phyloP scores from a whole-genome alignment of 2,797 vertebrate genomes.

The Poliocrania exsul region DNA sequence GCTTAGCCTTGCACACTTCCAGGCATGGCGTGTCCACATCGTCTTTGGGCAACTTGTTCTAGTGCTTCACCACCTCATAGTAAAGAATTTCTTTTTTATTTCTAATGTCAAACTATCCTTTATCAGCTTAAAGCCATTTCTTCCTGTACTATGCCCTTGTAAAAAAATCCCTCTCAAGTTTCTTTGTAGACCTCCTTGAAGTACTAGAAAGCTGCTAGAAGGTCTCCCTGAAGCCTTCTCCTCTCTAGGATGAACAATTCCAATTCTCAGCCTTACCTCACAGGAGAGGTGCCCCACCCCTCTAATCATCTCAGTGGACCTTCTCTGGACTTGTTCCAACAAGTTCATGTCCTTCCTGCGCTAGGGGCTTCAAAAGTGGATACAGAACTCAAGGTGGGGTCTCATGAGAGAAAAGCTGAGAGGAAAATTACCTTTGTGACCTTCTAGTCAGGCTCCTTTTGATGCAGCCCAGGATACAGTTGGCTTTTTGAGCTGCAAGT shows the following conservation, averaged over 20 bases:
- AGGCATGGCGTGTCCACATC: background rate
- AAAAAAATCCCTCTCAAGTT: background rate
- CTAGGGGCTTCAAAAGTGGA: background rate
- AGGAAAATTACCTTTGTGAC: background rate
- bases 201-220: background rate
- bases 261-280: background rate
- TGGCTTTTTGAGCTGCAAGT: background rate
- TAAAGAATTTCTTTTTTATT: background rate
- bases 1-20: background rate
- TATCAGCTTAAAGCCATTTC: background rate
- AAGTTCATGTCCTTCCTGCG: background rate
- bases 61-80: background rate
- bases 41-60: background rate
- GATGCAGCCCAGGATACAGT: too few relatives aligned
- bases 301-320: background rate
- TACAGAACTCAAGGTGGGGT: background rate
- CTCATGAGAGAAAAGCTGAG: background rate
- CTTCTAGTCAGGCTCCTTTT: background rate
- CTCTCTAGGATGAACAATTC: background rate
- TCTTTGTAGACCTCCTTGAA: background rate
- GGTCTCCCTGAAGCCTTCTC: background rate
- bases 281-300: background rate
- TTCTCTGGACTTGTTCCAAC: background rate
- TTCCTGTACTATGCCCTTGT: background rate
- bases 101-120: background rate